Base-by-base conservation (phyloP, 2,797 vertebrate species). In the Simalia tracyae region DNA sequence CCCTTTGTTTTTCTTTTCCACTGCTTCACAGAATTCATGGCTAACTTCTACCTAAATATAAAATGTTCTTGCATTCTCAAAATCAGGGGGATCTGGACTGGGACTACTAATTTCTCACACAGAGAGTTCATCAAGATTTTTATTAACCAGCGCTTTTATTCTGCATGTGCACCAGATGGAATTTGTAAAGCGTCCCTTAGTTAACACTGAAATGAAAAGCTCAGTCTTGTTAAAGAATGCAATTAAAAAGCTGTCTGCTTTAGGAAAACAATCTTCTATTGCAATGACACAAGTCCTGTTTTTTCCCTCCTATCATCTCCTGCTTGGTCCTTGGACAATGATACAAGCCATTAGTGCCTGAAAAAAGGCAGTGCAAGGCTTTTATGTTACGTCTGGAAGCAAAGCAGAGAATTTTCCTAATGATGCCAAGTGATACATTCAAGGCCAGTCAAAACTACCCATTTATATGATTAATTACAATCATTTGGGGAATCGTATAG, bases 91-190 rank as follows among this genome's bases (percentile, higher is more conserved):
- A 89, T 63, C 28, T 9, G 5, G 68, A 2, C 0, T 0, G 11
- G 68, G 1, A 2, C 56, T 0, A 0, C 0, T 93, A 91, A 91
- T 54, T 89, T 90, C 5, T 68, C 57, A 87, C 42, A 24, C 68
- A 96, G 97, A 96, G 95, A 93, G 93, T 93, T 95, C 96, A 96
- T 97, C 96, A 96, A 96, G 0, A 89, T 84, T 91, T 1, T 87
- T 59, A 94, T 97, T 97, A 97, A 97, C 97, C 92, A 94, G 94
- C 1, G 95, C 42, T 97, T 97, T 97, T 97, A 97, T 98, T 97
- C 94, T 89, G 66, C 50, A 93, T 10, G 28, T 31, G 7, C 28
- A 59, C 19, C 14, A 28, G 93, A 94, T 4, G 92, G 95, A 91
- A 56, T 94, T 91, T 88, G 95, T 92, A 94, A 93, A 94, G 92